Evolutionary conservation across 2,797 vertebrate genomes (phyloP).

Genomic region (Smutsia gigantea): DNA sequence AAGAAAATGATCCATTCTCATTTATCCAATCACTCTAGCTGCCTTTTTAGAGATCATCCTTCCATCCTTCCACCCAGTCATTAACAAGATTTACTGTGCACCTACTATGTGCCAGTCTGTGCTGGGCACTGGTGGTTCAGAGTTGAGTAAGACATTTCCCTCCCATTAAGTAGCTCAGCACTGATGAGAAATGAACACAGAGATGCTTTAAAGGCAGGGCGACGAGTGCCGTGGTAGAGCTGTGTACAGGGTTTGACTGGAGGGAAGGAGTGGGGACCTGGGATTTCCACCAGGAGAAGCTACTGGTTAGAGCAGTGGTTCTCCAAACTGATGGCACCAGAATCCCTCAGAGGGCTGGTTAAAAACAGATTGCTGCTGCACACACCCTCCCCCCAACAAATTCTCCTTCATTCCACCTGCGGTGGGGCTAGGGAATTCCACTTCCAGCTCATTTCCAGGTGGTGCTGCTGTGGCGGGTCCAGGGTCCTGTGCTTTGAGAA

Average conservation of each 20-base stretch:
- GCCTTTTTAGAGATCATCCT: neutral
- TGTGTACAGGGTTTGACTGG: neutral
- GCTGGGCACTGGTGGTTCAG: neutral
- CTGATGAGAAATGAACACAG: neutral
- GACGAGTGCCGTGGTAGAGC: neutral
- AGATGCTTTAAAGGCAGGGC: neutral
- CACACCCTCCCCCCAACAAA: neutral
- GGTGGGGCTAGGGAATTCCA: neutral
- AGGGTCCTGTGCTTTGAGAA: neutral
- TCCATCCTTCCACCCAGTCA: neutral
- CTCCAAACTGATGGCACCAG: neutral
- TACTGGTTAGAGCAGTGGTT: neutral
- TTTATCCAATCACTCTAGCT: neutral
- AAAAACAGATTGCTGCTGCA: neutral
- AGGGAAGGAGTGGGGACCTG: neutral
- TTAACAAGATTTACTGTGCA: neutral
- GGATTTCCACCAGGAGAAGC: neutral
- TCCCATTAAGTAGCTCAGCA: neutral
- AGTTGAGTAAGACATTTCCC: neutral
- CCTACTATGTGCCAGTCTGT: neutral
- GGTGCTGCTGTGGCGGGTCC: neutral
- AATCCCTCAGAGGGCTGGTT: neutral
- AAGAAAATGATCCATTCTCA: neutral
- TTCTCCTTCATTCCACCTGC: neutral
- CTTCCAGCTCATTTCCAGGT: neutral